Percentiles rank a stretch among this genome's conserved stretches.
Evolutionary conservation across 2,797 vertebrate species (phyloP).

Genomic region (Xiphorhynchus erythropygius): DNA sequence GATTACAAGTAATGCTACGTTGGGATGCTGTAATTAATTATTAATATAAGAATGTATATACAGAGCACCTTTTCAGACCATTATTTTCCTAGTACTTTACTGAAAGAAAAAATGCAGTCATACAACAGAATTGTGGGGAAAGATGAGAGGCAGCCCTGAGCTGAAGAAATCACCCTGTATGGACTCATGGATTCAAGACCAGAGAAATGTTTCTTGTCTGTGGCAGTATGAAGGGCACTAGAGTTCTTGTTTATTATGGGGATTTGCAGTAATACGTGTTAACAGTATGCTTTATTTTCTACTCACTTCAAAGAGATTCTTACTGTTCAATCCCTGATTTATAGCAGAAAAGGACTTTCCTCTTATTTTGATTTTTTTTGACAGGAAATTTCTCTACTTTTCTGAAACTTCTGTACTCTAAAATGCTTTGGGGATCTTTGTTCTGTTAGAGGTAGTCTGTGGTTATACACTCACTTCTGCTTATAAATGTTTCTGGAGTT

Average conservation of each 20-base stretch:
- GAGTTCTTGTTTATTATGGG: not conserved
- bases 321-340: not conserved
- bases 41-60: not conserved
- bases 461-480: not conserved
- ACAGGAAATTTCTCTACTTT: not conserved
- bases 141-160: not conserved
- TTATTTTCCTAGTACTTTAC: not conserved
- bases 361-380: not conserved
- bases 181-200: not conserved
- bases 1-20: not conserved
- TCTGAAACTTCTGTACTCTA: not conserved
- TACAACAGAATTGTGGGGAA: not conserved
- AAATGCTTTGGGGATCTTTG: not conserved
- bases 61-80: not conserved
- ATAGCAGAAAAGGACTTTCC: not conserved
- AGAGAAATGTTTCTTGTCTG: not conserved
- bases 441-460: not conserved
- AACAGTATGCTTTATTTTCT: not conserved
- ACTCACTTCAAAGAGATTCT: not conserved
- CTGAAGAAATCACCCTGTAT: not conserved
- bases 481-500: not conserved
- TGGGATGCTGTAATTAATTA: not conserved
- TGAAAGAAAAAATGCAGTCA: not conserved
- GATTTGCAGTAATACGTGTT: not conserved
- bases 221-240: not conserved